These are phyloP conservation scores for Physella acuta DNA, from an alignment of 1,140 invertebrate genomes.

Conservation along the genomic window DNA sequence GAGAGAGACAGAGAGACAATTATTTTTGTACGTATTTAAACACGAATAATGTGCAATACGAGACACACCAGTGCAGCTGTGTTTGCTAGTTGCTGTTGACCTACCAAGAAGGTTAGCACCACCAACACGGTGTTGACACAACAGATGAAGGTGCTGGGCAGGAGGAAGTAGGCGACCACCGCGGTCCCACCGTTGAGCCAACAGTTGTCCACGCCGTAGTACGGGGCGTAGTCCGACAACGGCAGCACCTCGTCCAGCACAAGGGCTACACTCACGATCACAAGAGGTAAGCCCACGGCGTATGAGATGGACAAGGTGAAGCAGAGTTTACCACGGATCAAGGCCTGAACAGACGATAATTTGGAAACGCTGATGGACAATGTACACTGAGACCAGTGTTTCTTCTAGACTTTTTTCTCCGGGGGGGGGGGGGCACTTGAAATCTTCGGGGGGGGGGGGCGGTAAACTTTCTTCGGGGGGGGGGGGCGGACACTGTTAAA, in stretches of 20 bases:
- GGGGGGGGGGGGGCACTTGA: too few relatives aligned
- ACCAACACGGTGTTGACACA: constrained; percentile 22
- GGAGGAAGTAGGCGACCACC: constrained; percentile 24
- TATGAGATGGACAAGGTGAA: constrained; percentile 7
- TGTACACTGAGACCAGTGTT: too few relatives aligned
- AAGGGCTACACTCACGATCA: constrained; percentile 4
- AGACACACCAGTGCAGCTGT: too few relatives aligned
- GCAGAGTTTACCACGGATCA: neutral
- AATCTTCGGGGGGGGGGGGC: too few relatives aligned
- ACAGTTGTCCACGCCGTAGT: constrained; percentile 24
- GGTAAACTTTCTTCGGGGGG: too few relatives aligned
- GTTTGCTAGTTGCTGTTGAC: too few relatives aligned
- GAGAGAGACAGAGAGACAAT: too few relatives aligned
- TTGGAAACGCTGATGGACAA: too few relatives aligned
- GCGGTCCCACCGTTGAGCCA: constrained; percentile 23
- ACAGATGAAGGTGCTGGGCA: constrained; percentile 25
- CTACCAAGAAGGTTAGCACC: constrained; percentile 12
- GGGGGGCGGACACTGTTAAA: too few relatives aligned
- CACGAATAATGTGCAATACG: too few relatives aligned
- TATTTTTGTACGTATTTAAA: too few relatives aligned
- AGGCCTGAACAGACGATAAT: constrained; percentile 6
- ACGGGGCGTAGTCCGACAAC: constrained; percentile 11
- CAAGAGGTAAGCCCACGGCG: constrained; percentile 14
- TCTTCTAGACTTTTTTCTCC: too few relatives aligned
- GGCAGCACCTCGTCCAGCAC: constrained; percentile 17